phyloP scores from a whole-genome alignment of 1,140 invertebrate species.

The Diabrotica virgifera region DNA sequence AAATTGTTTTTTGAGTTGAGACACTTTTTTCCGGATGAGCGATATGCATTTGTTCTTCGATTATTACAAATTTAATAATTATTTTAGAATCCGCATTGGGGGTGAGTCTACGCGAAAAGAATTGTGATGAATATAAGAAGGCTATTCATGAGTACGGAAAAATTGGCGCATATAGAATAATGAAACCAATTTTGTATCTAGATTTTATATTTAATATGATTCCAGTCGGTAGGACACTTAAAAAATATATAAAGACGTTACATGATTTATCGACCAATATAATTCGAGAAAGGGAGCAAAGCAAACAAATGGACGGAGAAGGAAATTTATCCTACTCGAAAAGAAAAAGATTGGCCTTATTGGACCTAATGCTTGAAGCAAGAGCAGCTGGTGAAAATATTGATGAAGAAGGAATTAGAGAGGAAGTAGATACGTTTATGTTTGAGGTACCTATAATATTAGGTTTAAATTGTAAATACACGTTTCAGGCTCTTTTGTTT shows the following conservation, averaged over 20 bases:
- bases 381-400: slow-evolving; percentile 55
- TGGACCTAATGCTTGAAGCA: slow-evolving; percentile 68
- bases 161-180: neutral
- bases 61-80: neutral
- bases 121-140: slow-evolving; percentile 8
- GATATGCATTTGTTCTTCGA: slow-evolving; percentile 20
- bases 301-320: neutral
- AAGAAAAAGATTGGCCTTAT: slow-evolving; percentile 65
- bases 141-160: slow-evolving; percentile 3
- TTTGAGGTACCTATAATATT: too few species aligned
- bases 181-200: neutral
- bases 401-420: too few species aligned
- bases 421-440: too few species aligned
- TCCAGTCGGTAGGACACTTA: neutral
- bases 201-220: slow-evolving; percentile 1
- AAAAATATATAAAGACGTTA: neutral
- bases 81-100: slow-evolving; percentile 9
- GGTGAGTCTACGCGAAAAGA: too few species aligned
- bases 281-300: slow-evolving; percentile 1
- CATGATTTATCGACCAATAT: slow-evolving; percentile 9
- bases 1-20: too few species aligned
- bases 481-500: too few species aligned
- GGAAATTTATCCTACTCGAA: slow-evolving; percentile 18
- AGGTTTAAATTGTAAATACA: too few species aligned
- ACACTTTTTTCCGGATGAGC: too few species aligned